Evolutionary conservation across 2,113 vertebrate species (phyloP), one percentile per base, ranked within the genome.

Genomic region (Prionailurus bengalensis): DNA sequence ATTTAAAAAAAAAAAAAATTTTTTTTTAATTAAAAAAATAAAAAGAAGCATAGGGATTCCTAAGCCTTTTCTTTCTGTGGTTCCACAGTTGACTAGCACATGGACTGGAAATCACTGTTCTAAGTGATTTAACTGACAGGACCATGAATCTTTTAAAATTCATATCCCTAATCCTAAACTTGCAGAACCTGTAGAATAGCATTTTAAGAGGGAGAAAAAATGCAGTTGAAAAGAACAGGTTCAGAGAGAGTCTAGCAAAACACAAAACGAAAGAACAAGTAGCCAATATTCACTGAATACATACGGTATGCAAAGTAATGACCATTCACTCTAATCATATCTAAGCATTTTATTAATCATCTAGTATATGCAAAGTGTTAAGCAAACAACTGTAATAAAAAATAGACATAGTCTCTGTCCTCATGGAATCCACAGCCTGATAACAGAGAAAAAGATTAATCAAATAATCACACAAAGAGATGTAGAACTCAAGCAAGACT

Each of bases 381-480:
- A 76, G 55, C 4, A 76, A 82, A 94, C 14, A 58, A 33, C 16
- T 36, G 7, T 81, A 82, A 87, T 45, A 16, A 94, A 81, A 89
- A 90, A 27, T 13, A 91, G 81, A 93, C 39, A 31, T 3, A 79
- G 73, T 55, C 8, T 45, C 33, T 53, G 15, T 88, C 66, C 81
- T 84, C 39, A 25, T 10, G 1, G 21, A 78, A 95, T 63, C 66
- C 10, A 74, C 4, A 36, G 39, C 16, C 74, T 78, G 39, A 14
- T 11, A 88, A 36, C 25, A 65, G n/a, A 86, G 80, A 81, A 85
- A 89, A 81, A 48, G 16, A 86, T 19, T 33, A 74, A 73, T 14
- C 29, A 51, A 84, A 83, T 70, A 82, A 94, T 53, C 61, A 91
- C 81, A 87, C 14, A 82, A 83, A 74, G 31, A 82, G 82, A 78